These are phyloP conservation scores for Pseudorasbora parva DNA, from an alignment of 2,113 vertebrate species.

Conservation along the genomic window DNA sequence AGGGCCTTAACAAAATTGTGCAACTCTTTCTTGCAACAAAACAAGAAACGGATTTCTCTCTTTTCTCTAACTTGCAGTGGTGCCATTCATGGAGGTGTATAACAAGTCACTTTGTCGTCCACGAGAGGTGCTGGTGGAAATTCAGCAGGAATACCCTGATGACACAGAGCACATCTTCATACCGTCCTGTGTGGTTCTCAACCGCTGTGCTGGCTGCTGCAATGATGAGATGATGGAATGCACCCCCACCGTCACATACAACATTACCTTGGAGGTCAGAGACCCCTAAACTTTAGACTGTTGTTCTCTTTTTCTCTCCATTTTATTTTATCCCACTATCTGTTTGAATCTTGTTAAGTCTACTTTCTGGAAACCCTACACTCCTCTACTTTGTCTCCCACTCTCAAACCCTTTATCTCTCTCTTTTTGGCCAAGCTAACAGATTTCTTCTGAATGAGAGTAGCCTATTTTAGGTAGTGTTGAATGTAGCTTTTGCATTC, in stretches of 20 bases:
- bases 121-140: constrained; percentile 93
- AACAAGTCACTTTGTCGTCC: constrained; percentile 91
- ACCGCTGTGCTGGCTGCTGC: constrained; percentile 94
- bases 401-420: neutral
- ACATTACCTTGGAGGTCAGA: constrained; percentile 94
- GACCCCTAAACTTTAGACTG: neutral
- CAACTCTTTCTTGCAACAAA: neutral
- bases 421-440: constrained; percentile 1
- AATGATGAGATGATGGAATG: constrained; percentile 92
- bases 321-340: neutral
- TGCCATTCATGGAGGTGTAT: constrained; percentile 92
- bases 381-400: constrained; percentile 14
- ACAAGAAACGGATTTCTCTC: neutral
- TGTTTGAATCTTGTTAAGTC: constrained; percentile 14
- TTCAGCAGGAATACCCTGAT: constrained; percentile 95
- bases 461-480: neutral
- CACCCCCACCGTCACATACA: constrained; percentile 84
- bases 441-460: neutral
- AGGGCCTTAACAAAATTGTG: no score
- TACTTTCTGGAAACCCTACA: constrained; percentile 10
- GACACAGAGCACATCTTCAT: constrained; percentile 97
- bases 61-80: constrained; percentile 74
- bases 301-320: neutral
- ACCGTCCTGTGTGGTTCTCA: constrained; percentile 93
- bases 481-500: neutral